Conservation (phyloP, 92 coral and sea anemone genomes). For the Epizoanthus illoricatus region DNA sequence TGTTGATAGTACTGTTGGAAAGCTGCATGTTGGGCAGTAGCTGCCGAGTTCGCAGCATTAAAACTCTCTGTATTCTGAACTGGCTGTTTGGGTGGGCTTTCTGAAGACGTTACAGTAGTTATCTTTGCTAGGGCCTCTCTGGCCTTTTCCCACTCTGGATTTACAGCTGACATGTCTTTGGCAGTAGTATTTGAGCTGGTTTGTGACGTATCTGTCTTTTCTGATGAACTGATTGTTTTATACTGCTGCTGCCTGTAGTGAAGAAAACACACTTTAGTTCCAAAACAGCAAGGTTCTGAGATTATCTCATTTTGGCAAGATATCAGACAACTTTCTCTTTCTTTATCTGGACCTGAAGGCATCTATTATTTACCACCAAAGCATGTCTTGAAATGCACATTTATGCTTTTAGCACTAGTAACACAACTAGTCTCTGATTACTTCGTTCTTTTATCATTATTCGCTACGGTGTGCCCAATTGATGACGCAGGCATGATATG, state of each 20-base stretch:
- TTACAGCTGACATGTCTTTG: slow-evolving; percentile 57
- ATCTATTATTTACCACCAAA: too few relatives aligned
- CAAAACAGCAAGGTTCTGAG: too few relatives aligned
- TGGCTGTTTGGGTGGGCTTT: slow-evolving; percentile 46
- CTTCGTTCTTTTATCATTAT: too few relatives aligned
- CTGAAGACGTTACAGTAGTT: slow-evolving; percentile 48
- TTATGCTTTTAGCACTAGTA: too few relatives aligned
- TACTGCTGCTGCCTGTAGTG: slow-evolving; percentile 84
- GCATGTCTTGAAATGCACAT: too few relatives aligned
- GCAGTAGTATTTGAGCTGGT: slow-evolving; percentile 50
- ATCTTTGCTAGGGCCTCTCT: slow-evolving; percentile 97
- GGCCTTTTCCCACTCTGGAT: slow-evolving; percentile 98
- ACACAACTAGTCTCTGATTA: too few relatives aligned
- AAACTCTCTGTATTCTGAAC: slow-evolving; percentile 26
- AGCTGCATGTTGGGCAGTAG: slow-evolving; percentile 32
- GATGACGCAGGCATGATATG: too few relatives aligned
- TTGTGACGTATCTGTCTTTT: slow-evolving; percentile 44
- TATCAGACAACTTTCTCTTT: too few relatives aligned
- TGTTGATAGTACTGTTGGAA: slow-evolving; percentile 76
- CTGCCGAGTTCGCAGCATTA: slow-evolving; percentile 36
- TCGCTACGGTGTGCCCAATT: too few relatives aligned
- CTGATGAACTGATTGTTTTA: slow-evolving; percentile 44
- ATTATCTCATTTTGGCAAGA: too few relatives aligned
- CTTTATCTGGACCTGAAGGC: too few relatives aligned
- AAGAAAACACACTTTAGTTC: background rate